Evolutionary conservation across 92 coral and sea anemone genomes (phyloP).

Genomic region (Palythoa heliodiscus): DNA sequence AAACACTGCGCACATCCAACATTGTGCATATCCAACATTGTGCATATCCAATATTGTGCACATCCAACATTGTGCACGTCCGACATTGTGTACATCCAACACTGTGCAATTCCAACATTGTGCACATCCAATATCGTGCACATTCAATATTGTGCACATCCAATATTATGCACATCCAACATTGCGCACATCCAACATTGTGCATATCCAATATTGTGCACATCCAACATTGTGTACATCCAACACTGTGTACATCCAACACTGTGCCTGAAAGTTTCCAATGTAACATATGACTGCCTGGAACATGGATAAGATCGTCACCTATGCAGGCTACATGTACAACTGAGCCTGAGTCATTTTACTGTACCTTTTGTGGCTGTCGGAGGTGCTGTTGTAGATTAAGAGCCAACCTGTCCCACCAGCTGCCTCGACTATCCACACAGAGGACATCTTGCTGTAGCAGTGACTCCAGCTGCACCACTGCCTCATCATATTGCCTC

Average conservation of each 20-base stretch:
- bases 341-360: background rate
- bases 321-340: too few species aligned
- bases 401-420: slow-evolving; percentile 95
- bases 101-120: background rate
- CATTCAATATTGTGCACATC: too few species aligned
- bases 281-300: too few species aligned
- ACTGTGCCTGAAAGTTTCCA: too few species aligned
- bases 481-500: slow-evolving; percentile 84
- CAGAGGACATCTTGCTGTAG: slow-evolving; percentile 78
- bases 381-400: slow-evolving; percentile 94
- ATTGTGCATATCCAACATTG: too few species aligned
- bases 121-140: background rate
- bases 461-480: slow-evolving; percentile 69
- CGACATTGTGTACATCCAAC: background rate
- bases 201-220: background rate
- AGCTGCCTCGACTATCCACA: slow-evolving; percentile 83
- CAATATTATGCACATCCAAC: too few species aligned
- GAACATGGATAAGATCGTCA: too few species aligned
- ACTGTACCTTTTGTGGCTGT: slow-evolving; percentile 82
- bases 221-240: background rate
- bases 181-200: too few species aligned
- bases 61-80: too few species aligned
- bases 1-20: too few species aligned
- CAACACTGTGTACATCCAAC: background rate
- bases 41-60: too few species aligned